A percentile compares a stretch with the other conserved stretches of the same genome.
These are phyloP conservation scores for Eulacestoma nigropectus DNA, from an alignment of 2,113 vertebrate species.

Conservation along the genomic window DNA sequence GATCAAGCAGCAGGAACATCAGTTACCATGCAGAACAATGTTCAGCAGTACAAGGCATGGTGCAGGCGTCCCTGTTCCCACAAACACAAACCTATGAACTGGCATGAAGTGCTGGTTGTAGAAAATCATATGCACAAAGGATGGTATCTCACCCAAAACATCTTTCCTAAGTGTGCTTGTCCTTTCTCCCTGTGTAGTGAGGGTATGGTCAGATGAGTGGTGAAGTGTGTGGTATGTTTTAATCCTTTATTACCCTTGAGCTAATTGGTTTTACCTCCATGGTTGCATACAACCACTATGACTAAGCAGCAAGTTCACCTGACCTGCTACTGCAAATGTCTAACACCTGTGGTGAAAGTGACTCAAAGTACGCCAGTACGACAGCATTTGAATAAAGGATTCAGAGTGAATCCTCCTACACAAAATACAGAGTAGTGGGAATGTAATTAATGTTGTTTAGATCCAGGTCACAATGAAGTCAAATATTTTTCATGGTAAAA, in stretches of 20 bases:
- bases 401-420: background rate
- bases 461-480: background rate
- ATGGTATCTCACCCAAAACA: background rate
- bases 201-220: background rate
- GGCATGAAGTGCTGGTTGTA: background rate
- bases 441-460: background rate
- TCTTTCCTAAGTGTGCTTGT: background rate
- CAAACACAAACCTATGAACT: rapidly evolving
- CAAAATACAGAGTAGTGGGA: background rate
- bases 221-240: background rate
- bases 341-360: too few relatives aligned
- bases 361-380: background rate
- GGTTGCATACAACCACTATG: background rate
- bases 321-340: background rate
- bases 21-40: background rate
- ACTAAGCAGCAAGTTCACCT: background rate
- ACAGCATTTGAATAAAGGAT: background rate
- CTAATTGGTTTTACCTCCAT: background rate
- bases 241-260: background rate
- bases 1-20: background rate
- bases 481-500: background rate
- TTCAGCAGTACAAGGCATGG: background rate
- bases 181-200: background rate
- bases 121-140: background rate
- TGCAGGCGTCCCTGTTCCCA: background rate